These are phyloP conservation scores for Pinna nobilis DNA, from an alignment of 1,140 invertebrate species.

Conservation along the genomic window DNA sequence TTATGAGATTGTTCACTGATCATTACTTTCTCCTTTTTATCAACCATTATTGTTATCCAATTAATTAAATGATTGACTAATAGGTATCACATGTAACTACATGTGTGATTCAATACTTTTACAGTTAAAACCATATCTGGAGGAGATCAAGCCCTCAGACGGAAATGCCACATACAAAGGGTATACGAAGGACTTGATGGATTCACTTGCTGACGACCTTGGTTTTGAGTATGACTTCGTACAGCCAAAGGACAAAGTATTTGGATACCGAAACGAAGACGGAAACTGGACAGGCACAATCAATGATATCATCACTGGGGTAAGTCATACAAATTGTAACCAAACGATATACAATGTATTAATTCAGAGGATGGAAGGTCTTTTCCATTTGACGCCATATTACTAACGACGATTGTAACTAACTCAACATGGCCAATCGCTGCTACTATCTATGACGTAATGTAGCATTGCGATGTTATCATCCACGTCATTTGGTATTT, in stretches of 20 bases:
- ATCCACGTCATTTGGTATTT: too few species aligned
- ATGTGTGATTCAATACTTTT: too few species aligned
- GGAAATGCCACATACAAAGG: conserved; percentile 46
- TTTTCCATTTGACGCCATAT: background rate
- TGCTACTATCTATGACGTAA: too few species aligned
- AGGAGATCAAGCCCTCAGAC: background rate
- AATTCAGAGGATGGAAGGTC: background rate
- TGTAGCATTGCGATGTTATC: too few species aligned
- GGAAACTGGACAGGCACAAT: conserved; percentile 80
- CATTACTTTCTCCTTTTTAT: too few species aligned
- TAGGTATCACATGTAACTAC: too few species aligned
- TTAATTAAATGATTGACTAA: too few species aligned
- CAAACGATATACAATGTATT: background rate
- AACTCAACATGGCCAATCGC: too few species aligned
- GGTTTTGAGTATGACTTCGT: conserved; percentile 93
- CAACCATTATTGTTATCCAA: too few species aligned
- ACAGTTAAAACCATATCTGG: conserved; percentile 31
- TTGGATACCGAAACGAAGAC: conserved; percentile 85
- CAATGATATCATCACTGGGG: conserved; percentile 59
- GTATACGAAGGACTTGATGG: conserved; percentile 63
- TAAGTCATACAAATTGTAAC: conserved; percentile 16
- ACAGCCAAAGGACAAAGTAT: conserved; percentile 93
- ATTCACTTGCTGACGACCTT: conserved; percentile 71
- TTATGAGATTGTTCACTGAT: too few species aligned
- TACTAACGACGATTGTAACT: background rate